Base-by-base conservation (phyloP, 1,140 invertebrate genomes). In the Brachionus rotundiformis region DNA sequence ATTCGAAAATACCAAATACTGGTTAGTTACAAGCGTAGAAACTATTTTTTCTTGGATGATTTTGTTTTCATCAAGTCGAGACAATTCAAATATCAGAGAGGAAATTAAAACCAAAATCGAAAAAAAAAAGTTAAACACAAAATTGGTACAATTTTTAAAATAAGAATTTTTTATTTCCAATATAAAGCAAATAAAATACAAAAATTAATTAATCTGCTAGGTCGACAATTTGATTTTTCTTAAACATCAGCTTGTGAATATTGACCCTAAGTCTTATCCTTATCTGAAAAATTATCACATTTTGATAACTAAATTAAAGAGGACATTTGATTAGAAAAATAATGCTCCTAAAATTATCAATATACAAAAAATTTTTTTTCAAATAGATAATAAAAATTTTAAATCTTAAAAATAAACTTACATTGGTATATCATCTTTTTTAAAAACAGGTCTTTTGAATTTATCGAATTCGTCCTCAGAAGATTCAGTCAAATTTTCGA, bases 401-500 rank as follows among this genome's bases (percentile, higher is more conserved):
- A 23, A 7, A 25, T 54, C 23, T 49, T 31, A 23, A 6, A 0
- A 7, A 23, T 13, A 27, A 11, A 73, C 36, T 73, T 73, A 73
- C 68, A 73, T 73, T 25, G 68, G 19, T 73, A 19, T 29, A 25
- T 19, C 10, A 39, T 68, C 63, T 68, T 19, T 68, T 68, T 36
- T 33, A 68, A n/a, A 19, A 6, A 8, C 31, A 13, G 25, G 61
- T 29, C 29, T 29, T 16, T 33, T 39, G 31, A 23, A 71, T 36
- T 71, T 71, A 16, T 71, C 65, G 31, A 36, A 71, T 33, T 73
- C 68, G 13, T 41, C 33, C 23, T 73, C 68, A 44, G 36, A 44
- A 11, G 68, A 73, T 41, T 73, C 68, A 19, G 31, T 47, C 25
- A 73, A 23, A 73, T 73, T 44, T 73, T 73, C 68, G 23, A 73